These are phyloP conservation scores for Calliscelio sp. DNA, from an alignment of 2,888 invertebrate genomes.

Conservation along the genomic window DNA sequence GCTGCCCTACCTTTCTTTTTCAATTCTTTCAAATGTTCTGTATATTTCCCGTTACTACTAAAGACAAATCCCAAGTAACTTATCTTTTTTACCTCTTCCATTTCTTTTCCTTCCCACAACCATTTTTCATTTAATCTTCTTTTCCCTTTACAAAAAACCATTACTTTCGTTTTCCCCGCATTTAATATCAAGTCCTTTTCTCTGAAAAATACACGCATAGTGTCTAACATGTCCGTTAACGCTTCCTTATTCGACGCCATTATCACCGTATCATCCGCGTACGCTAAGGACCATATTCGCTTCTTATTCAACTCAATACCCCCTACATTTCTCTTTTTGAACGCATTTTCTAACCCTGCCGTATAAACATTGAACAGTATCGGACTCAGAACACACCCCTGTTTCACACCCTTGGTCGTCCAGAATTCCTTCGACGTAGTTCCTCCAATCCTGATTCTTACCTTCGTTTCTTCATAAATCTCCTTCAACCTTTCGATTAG, in stretches of 20 bases:
- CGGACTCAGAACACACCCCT: slow-evolving; percentile 4
- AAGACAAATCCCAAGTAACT: not conserved
- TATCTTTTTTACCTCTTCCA: not conserved
- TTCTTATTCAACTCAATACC: not conserved
- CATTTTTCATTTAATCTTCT: not conserved
- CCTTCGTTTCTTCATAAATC: not conserved
- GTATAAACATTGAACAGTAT: not conserved
- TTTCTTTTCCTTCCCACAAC: slow-evolving; percentile 1
- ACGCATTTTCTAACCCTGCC: not conserved
- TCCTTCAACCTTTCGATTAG: not conserved
- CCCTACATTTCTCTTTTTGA: not conserved
- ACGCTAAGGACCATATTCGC: not conserved
- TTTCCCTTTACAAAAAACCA: not conserved
- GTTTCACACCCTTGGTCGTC: not conserved
- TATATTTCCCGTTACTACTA: not conserved
- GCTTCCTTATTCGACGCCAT: not conserved
- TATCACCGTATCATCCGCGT: not conserved
- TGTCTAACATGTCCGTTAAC: not conserved
- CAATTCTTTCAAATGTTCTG: not conserved
- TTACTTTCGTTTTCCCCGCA: not conserved
- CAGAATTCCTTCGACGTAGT: not conserved
- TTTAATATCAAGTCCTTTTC: not conserved
- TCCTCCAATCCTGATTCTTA: not conserved
- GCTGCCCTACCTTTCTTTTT: not conserved
- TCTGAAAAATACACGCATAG: too few relatives aligned